Base-by-base conservation (phyloP, 2,113 vertebrate genomes). In the Donacobius atricapilla region DNA sequence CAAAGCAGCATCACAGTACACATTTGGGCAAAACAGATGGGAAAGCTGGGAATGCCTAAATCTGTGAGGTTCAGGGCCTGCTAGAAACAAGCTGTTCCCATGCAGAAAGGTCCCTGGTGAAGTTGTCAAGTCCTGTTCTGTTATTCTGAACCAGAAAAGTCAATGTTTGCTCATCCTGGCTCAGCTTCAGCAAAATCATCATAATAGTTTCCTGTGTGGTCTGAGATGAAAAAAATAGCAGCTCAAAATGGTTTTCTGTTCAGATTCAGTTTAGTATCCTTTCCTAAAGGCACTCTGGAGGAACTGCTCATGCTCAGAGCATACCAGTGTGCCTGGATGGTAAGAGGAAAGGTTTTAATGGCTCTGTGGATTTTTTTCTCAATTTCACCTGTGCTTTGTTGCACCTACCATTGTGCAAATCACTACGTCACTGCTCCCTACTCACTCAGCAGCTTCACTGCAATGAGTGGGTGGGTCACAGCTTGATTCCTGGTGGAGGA, bases 131-230 rank as follows among this genome's bases (percentile, higher is more conserved):
- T 92, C 13, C 28, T 39, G 40, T 56, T 66, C 80, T 80, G 31
- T 84, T 85, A 61, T 71, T 90, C 63, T 61, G 66, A 96, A 93
- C 28, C 15, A 91, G 51, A 80, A 80, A 69, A 90, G 54, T n/a
- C 45, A 69, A 13, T 87, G 75, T 95, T 94, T 90, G 45, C 45
- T 92, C 85, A 80, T 92, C 30, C 48, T 96, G 70, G 66, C 75
- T 69, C 70, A 88, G 70, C 70, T 72, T 83, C 90, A 97, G 78
- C 61, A 77, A 90, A 90, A 92, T 79, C 61, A 30, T 87, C 21
- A 6, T 48, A 60, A 48, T 82, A 2, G 31, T 83, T 70, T 90
- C 40, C 28, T 94, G 75, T 95, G 82, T 85, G 79, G 83, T 88
- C 90, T 65, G n/a, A 91, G 54, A 73, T 70, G 14, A n/a, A 90